Base-by-base conservation (phyloP, 2,113 vertebrate species). In the Centrocercus urophasianus region DNA sequence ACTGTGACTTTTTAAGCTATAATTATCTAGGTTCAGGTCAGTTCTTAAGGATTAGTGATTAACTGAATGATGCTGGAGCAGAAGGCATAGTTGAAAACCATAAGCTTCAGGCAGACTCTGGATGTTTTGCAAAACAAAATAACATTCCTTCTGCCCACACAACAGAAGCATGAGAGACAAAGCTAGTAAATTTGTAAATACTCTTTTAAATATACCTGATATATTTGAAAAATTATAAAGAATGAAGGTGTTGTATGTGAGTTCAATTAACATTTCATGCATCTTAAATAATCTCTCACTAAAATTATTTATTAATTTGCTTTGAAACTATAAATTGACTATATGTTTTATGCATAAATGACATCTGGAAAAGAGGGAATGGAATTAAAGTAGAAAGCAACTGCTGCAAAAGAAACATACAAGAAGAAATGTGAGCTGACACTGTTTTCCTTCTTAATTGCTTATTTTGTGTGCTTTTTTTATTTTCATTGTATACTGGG, bases 1-100 rank as follows among this genome's bases (percentile, higher is more conserved):
- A 75, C 78, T 76, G 50, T 73, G 56, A 71, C 25, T 77, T 85
- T 56, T 95, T 87, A 86, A 92, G 60, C 40, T 69, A 75, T 74
- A 83, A 73, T 71, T 8, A 85, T 36, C 60, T 85, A 79, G 19
- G n/a, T 63, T 76, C 63, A 83, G n/a, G 38, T 70, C 25, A 80
- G 11, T 74, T 16, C 14, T 54, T 76, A 57, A 92, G 57, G 32
- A 83, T n/a, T 80, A 71, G 82, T 90, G 50, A 47, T 69, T 64
- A 65, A 27, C 28, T 87, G 52, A 5, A 78, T 75, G 21, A 9
- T 69, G 48, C 4, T 43, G 42, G 90, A 89, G 15, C n/a, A 75
- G 7, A 66, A 70, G 8, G 34, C 19, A 38, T 34, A 71, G 32
- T 15, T 64, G 54, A 69, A 80, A 83, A 43, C 13, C 9, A 17